Evolutionary conservation across 2,797 vertebrate species (phyloP).

Genomic region (Neopelma chrysocephalum): DNA sequence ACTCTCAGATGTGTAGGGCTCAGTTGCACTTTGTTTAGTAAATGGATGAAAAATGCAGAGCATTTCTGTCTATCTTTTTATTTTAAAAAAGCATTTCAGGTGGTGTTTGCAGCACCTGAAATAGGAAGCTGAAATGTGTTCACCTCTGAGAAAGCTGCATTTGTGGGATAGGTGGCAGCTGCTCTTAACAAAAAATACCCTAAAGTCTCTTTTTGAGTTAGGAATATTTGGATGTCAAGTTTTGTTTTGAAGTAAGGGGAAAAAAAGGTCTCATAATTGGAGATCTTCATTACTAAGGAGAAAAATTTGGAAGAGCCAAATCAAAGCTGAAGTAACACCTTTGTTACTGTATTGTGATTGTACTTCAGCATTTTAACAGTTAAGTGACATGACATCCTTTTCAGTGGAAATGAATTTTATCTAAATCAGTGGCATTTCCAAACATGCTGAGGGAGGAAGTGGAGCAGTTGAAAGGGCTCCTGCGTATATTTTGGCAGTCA

Average conservation of each 20-base stretch:
- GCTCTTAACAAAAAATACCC: background rate
- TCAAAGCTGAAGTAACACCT: background rate
- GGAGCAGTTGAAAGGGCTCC: background rate
- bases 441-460: background rate
- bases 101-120: slow-evolving; percentile 33
- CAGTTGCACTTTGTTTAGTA: slow-evolving; percentile 81
- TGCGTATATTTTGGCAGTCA: background rate
- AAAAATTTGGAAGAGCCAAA: background rate
- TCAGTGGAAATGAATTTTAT: background rate
- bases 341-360: background rate
- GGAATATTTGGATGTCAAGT: background rate
- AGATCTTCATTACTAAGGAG: background rate
- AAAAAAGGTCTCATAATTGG: background rate
- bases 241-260: background rate
- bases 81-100: background rate
- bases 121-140: background rate
- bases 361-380: background rate
- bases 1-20: slow-evolving; percentile 80
- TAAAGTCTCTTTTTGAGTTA: background rate
- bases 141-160: background rate
- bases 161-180: background rate
- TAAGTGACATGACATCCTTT: background rate
- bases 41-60: slow-evolving; percentile 57
- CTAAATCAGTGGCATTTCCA: background rate
- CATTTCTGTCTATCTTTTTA: background rate